Base-by-base conservation (phyloP, 53 echinoderm and acorn worm genomes). In the Arbacia lixula region DNA sequence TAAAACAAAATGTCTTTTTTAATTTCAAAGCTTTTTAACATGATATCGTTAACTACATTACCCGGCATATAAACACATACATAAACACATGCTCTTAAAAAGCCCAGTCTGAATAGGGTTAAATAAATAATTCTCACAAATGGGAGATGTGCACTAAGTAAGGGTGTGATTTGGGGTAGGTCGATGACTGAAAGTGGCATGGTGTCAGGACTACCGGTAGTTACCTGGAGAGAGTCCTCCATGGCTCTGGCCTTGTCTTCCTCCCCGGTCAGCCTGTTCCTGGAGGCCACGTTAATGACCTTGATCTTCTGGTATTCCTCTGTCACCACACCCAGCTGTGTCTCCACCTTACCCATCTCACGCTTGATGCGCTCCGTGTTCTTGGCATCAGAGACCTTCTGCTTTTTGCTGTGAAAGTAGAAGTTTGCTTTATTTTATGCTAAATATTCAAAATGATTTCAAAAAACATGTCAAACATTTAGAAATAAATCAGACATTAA, bases 281-380 rank as follows among this genome's bases (percentile, higher is more conserved):
- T 88, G 12, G 91, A 72, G n/a, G 92, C 92, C 14, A 67, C 86
- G 30, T 99, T 90, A 66, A 95, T 92, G 33, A 90, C 83, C 32
- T 89, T 90, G 12, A 94, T 92, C 75, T 92, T 92, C 36, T 92
- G 86, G 61, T 73, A 88, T 21, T 99, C 99, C 26, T 99, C 99
- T 22, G 89, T 88, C 1, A 89, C 88, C 0, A 99, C 92, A 2
- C 37, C 67, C 40, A 98, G 84, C 46, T 99, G 98, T 1, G 87
- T 83, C 19, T 94, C 94, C 26, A 99, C 94, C 49, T 94, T 99
- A 12, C 36, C 87, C 94, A 99, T 94, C 86, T 99, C 99, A 4
- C 92, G 83, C 43, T 84, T 87, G 60, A 99, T 99, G 50, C 99
- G 86, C 35, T 99, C 94, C 61, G 86, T 86, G 76, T 99, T 99